Evolutionary conservation across 2,888 invertebrate genomes (phyloP).

Genomic region (Zele albiditarsus): DNA sequence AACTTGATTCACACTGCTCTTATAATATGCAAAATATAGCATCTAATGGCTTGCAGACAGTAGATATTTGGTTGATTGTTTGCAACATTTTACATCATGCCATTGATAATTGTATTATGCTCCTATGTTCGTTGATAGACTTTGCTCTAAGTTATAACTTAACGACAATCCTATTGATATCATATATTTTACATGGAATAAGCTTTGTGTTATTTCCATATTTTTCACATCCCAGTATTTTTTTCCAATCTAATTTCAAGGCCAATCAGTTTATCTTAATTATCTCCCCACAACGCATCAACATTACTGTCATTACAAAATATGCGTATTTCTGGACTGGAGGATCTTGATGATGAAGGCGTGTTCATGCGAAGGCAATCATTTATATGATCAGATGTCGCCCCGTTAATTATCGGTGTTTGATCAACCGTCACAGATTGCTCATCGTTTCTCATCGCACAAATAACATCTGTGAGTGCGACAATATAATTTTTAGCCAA

Average conservation of each 20-base stretch:
- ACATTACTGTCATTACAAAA: constrained; percentile 50
- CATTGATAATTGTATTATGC: neutral
- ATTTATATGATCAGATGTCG: constrained; percentile 46
- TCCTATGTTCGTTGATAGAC: neutral
- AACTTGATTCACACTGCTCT: neutral
- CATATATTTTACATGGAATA: neutral
- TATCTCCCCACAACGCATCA: constrained; percentile 52
- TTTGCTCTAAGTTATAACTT: neutral
- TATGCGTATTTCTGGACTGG: constrained; percentile 55
- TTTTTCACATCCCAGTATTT: neutral
- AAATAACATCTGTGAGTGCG: constrained; percentile 89
- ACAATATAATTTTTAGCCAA: constrained; percentile 93
- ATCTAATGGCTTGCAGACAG: neutral
- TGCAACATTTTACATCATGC: neutral
- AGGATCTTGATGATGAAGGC: constrained; percentile 61
- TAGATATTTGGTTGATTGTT: neutral
- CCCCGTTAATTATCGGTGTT: constrained; percentile 43
- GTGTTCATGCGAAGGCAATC: constrained; percentile 58
- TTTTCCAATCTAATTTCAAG: neutral
- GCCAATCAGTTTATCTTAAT: constrained; percentile 19
- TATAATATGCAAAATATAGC: neutral
- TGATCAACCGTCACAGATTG: constrained; percentile 40
- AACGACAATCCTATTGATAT: neutral
- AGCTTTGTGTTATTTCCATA: neutral
- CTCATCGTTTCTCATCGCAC: constrained; percentile 83